Evolutionary conservation across 1,140 invertebrate genomes (phyloP), one percentile per base, ranked within the genome.

Genomic region (Diachasma alloeum): DNA sequence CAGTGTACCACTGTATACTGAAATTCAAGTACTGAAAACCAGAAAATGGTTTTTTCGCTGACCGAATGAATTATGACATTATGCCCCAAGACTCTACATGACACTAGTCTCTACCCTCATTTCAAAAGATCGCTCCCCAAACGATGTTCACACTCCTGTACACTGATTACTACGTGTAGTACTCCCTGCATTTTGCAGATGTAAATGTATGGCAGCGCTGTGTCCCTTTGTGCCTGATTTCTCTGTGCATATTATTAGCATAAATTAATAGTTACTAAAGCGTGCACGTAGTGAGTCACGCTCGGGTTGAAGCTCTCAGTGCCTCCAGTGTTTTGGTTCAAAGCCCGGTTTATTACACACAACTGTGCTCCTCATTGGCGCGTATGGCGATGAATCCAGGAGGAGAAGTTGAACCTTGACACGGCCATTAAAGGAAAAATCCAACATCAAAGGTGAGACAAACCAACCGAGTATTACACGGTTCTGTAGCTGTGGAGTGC

Each of bases 241-340:
- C 48, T 37, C 36, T 73, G 72, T 19, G 72, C 72, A 73, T 73
- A 4, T 37, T 59, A 59, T 73, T 73, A 42, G 22, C 72, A 73
- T 73, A 59, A 31, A 73, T 73, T 73, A 73, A 73, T 73, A 73
- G 72, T 73, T 39, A 73, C n/a, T 13, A 63, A 56, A 56, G 53
- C 48, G 56, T 36, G 72, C 6, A 31, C 31, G 31, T 31, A n/a
- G 11, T 59, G 24, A 11, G 10, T 73, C n/a, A n/a, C 36, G 48
- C 13, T 48, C 37, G 15, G 56, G 10, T 39, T n/a, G 15, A 53
- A 53, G 31, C 56, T 48, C 70, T 72, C 19, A n/a, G 44, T 48
- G 24, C 46, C 10, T 31, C 70, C 22, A 68, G 17, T 37, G 5
- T 22, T 59, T 39, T 59, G 53, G 72, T 73, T 73, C 72, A 73